These are phyloP conservation scores for Pemphredon lugubris DNA, from an alignment of 2,888 invertebrate genomes.

Conservation along the genomic window DNA sequence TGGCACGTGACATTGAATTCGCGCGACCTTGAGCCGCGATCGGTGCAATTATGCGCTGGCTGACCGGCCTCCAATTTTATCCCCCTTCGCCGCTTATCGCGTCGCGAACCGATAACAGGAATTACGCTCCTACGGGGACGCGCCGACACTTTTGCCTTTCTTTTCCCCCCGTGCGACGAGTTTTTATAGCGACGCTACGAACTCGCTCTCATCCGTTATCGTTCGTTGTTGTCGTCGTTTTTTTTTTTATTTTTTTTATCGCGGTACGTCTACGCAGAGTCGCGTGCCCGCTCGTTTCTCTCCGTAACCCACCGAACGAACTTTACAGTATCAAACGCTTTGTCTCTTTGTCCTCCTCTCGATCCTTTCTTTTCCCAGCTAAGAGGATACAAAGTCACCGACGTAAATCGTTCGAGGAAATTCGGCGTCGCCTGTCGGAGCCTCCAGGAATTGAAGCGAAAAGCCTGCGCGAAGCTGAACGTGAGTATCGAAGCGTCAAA, in stretches of 20 bases:
- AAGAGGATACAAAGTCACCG: slow-evolving; percentile 88
- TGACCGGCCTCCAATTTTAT: slow-evolving; percentile 9
- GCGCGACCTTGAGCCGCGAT: slow-evolving; percentile 51
- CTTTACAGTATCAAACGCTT: too few species aligned
- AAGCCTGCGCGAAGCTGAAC: slow-evolving; percentile 86
- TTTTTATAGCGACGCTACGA: too few species aligned
- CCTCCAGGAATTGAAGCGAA: slow-evolving; percentile 85
- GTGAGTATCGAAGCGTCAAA: slow-evolving; percentile 79
- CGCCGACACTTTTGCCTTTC: not conserved
- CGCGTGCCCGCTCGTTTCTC: too few species aligned
- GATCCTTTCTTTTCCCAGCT: slow-evolving; percentile 75
- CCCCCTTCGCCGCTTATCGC: not conserved
- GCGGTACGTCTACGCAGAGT: too few species aligned
- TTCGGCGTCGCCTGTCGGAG: slow-evolving; percentile 88
- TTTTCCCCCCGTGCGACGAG: not conserved
- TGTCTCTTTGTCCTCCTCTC: not conserved
- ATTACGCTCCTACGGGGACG: too few species aligned
- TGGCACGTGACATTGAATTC: slow-evolving; percentile 34
- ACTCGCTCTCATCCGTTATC: not conserved
- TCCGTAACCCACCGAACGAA: too few species aligned
- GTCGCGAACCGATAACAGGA: not conserved
- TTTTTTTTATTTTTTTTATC: too few species aligned
- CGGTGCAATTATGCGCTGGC: slow-evolving; percentile 30
- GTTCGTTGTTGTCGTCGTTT: too few species aligned
- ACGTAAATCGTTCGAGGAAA: slow-evolving; percentile 85